These are phyloP conservation scores for Oncorhynchus tshawytscha DNA, from an alignment of 2,113 vertebrate genomes.

Conservation along the genomic window DNA sequence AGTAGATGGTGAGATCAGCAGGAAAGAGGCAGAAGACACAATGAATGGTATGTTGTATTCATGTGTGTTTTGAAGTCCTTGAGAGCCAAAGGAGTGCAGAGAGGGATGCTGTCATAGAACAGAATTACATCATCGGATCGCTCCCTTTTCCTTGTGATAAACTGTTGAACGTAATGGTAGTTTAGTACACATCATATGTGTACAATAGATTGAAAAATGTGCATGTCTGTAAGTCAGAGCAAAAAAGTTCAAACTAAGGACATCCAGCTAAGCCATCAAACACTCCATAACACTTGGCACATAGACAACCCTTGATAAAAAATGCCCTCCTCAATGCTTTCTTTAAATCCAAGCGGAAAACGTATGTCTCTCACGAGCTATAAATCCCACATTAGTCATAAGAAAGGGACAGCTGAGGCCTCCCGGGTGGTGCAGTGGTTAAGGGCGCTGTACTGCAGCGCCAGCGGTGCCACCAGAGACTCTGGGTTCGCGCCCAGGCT, in stretches of 20 bases:
- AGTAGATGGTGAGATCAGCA: conserved; percentile 51
- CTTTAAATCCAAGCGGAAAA: not conserved
- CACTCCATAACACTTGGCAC: not conserved
- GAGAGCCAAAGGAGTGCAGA: not conserved
- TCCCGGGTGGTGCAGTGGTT: too few relatives aligned
- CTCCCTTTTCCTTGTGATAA: not conserved
- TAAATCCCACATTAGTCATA: not conserved
- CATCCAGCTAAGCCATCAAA: not conserved
- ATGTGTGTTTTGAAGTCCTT: not conserved
- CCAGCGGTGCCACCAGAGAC: too few relatives aligned
- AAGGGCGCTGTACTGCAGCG: too few relatives aligned
- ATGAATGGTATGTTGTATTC: conserved; percentile 53
- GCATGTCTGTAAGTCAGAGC: not conserved
- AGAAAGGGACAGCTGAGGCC: not conserved
- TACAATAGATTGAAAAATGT: too few relatives aligned
- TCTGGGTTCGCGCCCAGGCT: too few relatives aligned
- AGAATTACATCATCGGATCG: not conserved
- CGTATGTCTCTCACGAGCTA: not conserved
- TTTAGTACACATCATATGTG: too few relatives aligned
- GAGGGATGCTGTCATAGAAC: not conserved
- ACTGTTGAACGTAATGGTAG: not conserved
- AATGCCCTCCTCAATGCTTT: not conserved
- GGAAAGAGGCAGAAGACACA: conserved; percentile 59
- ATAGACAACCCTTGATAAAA: not conserved
- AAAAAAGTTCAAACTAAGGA: not conserved